These are phyloP conservation scores for Aplochiton taeniatus DNA, from an alignment of 2,797 vertebrate genomes.

Conservation along the genomic window DNA sequence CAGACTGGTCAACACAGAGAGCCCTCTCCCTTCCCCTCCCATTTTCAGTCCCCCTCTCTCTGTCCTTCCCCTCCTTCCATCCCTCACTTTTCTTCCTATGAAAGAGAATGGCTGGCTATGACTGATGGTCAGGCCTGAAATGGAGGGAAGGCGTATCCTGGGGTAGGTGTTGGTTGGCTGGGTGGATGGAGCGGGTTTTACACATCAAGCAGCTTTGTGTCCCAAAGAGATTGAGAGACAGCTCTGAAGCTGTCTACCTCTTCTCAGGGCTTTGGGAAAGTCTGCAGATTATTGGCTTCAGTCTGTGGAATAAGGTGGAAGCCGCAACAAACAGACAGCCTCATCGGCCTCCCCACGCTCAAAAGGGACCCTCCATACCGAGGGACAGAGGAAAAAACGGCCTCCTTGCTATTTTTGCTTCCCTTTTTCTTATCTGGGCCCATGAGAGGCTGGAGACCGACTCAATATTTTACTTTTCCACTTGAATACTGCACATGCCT, in stretches of 20 bases:
- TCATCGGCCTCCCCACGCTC: too few species aligned
- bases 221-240: not conserved
- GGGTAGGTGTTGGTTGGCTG: not conserved
- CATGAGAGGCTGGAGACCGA: too few species aligned
- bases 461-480: too few species aligned
- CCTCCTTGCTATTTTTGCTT: too few species aligned
- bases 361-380: too few species aligned
- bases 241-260: too few species aligned
- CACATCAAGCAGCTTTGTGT: slow-evolving; percentile 5
- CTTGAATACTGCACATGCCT: too few species aligned
- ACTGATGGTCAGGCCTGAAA: not conserved
- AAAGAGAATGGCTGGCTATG: not conserved
- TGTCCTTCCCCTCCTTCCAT: slow-evolving; percentile 3
- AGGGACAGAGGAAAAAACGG: too few species aligned
- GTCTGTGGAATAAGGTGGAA: too few species aligned
- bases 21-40: not conserved
- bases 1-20: not conserved
- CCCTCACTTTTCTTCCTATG: slow-evolving; percentile 30
- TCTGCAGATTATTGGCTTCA: not conserved
- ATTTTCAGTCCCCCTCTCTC: not conserved
- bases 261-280: not conserved
- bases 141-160: not conserved
- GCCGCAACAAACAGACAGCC: too few species aligned
- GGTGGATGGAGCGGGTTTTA: not conserved
- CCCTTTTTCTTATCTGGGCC: too few species aligned